Base-by-base conservation (phyloP, 2,113 vertebrate genomes). In the Oreamnos americanus region DNA sequence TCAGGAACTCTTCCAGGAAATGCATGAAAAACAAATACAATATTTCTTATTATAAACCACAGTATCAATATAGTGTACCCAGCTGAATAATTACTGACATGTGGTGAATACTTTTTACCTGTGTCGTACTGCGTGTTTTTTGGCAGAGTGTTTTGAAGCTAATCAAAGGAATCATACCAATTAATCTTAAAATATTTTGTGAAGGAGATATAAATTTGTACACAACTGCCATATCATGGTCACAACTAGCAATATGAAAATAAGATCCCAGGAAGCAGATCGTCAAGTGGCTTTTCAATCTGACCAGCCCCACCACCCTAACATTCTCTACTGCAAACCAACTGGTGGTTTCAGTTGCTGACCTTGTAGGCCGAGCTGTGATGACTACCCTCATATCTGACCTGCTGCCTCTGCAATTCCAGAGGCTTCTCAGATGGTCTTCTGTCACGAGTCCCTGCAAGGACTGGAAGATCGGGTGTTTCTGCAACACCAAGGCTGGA, bases 401-500 rank as follows among this genome's bases (percentile, higher is more conserved):
- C 81, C 11, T 21, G 0, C 4, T 19, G 71, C 36, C 71, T 36
- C 17, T 62, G 3, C 6, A 13, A 23, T 25, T 36, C 43, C 71
- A 1, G 25, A 12, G 33, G 47, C 19, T 47, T 28, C 3, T 28
- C 33, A 4, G 7, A 36, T 36, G 9, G 10, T 47, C 45, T 91
- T 82, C 60, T 82, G 45, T 78, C 60, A 14, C 0, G 3, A 43
- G 71, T 43, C 21, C 23, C 36, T 76, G 23, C 39, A 43, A 76
- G 71, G 39, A 39, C 5, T 26, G 71, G 23, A 43, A 25, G 71
- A 13, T 43, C 0, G 2, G 45, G 10, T 71, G 28, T 7, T 47
- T 57, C 58, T n/a, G 21, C 12, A 36, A 23, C 1, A 2, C 53
- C 14, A 28, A 2, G 14, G 3, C 53, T 0, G 8, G 51, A 19